phyloP scores from a whole-genome alignment of 2,888 invertebrate genomes.

The Tetheella fluctuosa region DNA sequence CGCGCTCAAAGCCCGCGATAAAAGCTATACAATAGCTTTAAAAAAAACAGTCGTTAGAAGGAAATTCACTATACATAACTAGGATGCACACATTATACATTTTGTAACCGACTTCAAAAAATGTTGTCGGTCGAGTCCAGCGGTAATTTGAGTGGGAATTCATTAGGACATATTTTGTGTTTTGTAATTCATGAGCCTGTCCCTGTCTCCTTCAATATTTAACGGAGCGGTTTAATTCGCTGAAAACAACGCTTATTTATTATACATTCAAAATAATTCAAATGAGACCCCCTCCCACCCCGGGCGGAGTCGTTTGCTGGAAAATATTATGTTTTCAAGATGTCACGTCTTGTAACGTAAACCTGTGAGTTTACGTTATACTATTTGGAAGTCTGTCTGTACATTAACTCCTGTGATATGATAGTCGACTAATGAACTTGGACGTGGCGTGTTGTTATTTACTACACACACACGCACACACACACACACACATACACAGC shows the following conservation, averaged over 20 bases:
- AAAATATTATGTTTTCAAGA: constrained; percentile 1
- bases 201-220: constrained; percentile 35
- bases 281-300: constrained; percentile 21
- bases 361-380: background rate
- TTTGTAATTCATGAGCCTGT: constrained; percentile 30
- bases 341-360: constrained; percentile 1
- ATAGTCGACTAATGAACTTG: background rate
- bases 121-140: background rate
- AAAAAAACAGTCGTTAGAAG: too few relatives aligned
- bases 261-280: constrained; percentile 45
- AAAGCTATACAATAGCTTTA: too few relatives aligned
- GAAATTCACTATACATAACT: too few relatives aligned
- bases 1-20: too few relatives aligned
- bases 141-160: constrained; percentile 6
- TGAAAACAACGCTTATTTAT: constrained; percentile 32
- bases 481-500: too few relatives aligned
- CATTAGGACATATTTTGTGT: constrained; percentile 11
- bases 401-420: too few relatives aligned
- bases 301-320: background rate
- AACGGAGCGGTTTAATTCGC: constrained; percentile 27
- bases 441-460: background rate
- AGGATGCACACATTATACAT: too few relatives aligned
- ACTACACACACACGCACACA: too few relatives aligned
- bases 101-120: background rate
- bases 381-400: background rate